Conservation (phyloP, 2,888 invertebrate genomes). For the Nemotelus pantherinus region DNA sequence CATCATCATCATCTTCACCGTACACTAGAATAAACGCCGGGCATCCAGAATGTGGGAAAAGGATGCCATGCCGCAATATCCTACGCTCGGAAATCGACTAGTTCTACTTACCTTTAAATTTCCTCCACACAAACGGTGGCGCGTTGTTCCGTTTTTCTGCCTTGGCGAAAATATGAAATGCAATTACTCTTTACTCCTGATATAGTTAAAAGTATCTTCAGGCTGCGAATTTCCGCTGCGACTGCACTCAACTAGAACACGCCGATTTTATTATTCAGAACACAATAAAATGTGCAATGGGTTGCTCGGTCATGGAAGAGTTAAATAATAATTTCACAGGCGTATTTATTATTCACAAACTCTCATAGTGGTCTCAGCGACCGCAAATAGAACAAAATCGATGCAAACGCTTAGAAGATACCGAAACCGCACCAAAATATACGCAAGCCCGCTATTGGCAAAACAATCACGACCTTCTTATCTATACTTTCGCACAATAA, state of each 20-base stretch:
- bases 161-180: conserved; percentile 20
- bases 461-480: background rate
- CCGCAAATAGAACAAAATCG: background rate
- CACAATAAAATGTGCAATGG: background rate
- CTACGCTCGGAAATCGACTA: conserved; percentile 12
- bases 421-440: no score
- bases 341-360: background rate
- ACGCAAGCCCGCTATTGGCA: background rate
- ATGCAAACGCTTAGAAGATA: background rate
- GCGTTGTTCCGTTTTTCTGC: background rate
- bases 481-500: background rate
- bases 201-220: conserved; percentile 26
- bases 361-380: background rate
- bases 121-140: conserved; percentile 5
- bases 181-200: conserved; percentile 35
- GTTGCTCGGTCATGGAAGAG: no score
- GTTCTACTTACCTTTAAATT: conserved; percentile 30
- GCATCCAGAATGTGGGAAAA: conserved; percentile 7
- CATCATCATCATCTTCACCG: no score
- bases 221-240: background rate
- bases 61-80: conserved; percentile 31
- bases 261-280: background rate
- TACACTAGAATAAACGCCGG: background rate
- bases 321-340: background rate
- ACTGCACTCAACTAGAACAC: background rate